phyloP scores from a whole-genome alignment of 2,113 vertebrate species.

The Campylorhamphus procurvoides region DNA sequence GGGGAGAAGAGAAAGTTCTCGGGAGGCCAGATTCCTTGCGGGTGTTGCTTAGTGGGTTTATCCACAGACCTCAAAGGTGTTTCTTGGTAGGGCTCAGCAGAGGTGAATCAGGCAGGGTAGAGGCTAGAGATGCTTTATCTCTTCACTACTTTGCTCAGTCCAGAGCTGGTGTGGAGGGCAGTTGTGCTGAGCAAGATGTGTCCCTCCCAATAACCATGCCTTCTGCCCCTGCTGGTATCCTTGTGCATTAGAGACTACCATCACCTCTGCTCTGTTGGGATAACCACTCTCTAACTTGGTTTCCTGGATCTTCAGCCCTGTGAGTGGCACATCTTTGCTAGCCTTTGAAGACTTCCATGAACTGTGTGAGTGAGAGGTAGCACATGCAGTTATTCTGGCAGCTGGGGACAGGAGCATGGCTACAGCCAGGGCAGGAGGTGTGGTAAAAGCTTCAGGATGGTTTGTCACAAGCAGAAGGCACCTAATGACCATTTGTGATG shows the following conservation, averaged over 20 bases:
- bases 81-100: neutral
- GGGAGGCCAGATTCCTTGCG: neutral
- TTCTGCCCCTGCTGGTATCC: too few species aligned
- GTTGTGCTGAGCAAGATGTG: fast-evolving
- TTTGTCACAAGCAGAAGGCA: neutral
- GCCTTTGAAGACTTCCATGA: neutral
- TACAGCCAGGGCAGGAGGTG: neutral
- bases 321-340: neutral
- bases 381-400: neutral
- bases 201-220: neutral
- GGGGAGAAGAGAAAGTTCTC: neutral
- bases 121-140: neutral
- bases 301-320: neutral
- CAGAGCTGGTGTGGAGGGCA: fast-evolving
- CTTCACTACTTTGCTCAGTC: neutral
- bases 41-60: too few species aligned
- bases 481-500: neutral
- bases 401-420: neutral
- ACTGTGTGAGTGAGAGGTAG: neutral
- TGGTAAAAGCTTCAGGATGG: neutral
- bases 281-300: neutral
- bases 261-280: neutral
- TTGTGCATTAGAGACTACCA: neutral
- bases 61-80: neutral
- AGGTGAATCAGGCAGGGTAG: neutral